Conservation (phyloP, 2,888 invertebrate genomes). For the Euclidia mi region DNA sequence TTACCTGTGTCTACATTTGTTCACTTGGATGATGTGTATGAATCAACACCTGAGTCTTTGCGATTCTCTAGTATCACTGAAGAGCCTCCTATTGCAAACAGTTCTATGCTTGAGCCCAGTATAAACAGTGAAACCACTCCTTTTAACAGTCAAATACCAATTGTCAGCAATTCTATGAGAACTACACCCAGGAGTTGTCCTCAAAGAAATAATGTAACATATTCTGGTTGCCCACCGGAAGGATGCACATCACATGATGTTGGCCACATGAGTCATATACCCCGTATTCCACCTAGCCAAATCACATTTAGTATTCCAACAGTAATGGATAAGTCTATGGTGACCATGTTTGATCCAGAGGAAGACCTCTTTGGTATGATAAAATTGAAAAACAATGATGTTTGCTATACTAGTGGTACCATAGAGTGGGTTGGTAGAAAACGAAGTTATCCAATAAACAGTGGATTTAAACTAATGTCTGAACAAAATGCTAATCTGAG, state of each 20-base stretch:
- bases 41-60: slow-evolving; percentile 44
- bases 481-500: slow-evolving; percentile 61
- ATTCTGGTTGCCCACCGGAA: slow-evolving; percentile 17
- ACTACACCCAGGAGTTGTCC: slow-evolving; percentile 24
- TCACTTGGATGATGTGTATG: slow-evolving; percentile 74
- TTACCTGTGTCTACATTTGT: slow-evolving; percentile 80
- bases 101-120: slow-evolving; percentile 58
- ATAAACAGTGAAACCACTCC: slow-evolving; percentile 49
- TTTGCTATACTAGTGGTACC: slow-evolving; percentile 85
- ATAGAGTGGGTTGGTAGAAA: slow-evolving; percentile 87
- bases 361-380: slow-evolving; percentile 83
- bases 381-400: slow-evolving; percentile 81
- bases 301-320: slow-evolving; percentile 77
- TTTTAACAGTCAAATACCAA: slow-evolving; percentile 28
- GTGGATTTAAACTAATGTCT: slow-evolving; percentile 81
- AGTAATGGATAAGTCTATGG: slow-evolving; percentile 60
- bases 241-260: slow-evolving; percentile 63
- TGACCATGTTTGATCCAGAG: slow-evolving; percentile 48
- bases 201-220: slow-evolving; percentile 16
- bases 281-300: slow-evolving; percentile 77
- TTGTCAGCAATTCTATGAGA: slow-evolving; percentile 14
- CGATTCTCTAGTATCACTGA: slow-evolving; percentile 49
- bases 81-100: slow-evolving; percentile 70
- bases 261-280: slow-evolving; percentile 81
- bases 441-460: slow-evolving; percentile 80